These are phyloP conservation scores for Cephalopachus bancanus DNA, from an alignment of 2,797 vertebrate genomes.

Conservation along the genomic window DNA sequence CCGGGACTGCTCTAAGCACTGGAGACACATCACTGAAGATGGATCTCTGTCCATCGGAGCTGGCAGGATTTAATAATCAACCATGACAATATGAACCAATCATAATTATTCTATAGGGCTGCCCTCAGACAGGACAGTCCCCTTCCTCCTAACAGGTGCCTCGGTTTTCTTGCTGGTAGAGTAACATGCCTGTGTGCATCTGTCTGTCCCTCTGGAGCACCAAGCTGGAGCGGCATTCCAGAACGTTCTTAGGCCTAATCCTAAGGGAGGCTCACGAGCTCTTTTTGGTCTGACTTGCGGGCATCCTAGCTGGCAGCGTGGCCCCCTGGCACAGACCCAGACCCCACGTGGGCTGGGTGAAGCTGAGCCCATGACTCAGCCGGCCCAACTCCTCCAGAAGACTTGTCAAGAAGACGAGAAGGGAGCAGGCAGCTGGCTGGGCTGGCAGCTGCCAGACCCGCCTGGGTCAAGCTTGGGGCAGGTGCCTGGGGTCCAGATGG, in stretches of 20 bases:
- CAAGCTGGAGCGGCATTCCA: conserved; percentile 51
- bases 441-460: neutral
- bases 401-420: conserved; percentile 51
- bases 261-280: conserved; percentile 35
- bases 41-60: no score
- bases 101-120: neutral
- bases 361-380: conserved; percentile 76
- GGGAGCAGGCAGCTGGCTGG: conserved; percentile 73
- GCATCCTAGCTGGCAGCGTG: conserved; percentile 1
- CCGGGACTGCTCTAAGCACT: neutral
- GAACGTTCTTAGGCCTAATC: conserved; percentile 67
- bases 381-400: neutral
- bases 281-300: neutral
- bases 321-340: conserved; percentile 12
- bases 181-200: neutral
- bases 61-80: neutral
- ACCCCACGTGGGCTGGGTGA: conserved; percentile 65
- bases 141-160: neutral
- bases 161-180: neutral
- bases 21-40: rapidly evolving
- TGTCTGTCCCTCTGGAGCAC: neutral
- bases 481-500: neutral
- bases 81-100: neutral
- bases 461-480: conserved; percentile 44
- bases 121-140: neutral